These are phyloP conservation scores for Zaprionus capensis DNA, from an alignment of 1,140 invertebrate genomes.

Conservation along the genomic window DNA sequence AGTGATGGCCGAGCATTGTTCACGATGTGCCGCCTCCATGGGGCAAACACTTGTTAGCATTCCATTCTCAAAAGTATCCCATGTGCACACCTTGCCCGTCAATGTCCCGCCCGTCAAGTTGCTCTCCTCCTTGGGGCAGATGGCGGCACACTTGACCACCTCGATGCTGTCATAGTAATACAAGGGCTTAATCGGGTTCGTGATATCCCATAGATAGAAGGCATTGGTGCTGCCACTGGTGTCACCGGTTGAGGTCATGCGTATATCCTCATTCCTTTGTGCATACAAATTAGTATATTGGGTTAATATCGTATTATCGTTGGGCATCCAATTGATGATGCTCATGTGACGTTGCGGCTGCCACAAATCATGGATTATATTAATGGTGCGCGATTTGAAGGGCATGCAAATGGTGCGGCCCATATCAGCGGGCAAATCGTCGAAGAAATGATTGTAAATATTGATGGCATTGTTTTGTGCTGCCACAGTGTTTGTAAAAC, in stretches of 20 bases:
- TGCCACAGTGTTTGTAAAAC: slow-evolving; percentile 85
- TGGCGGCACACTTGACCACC: slow-evolving; percentile 90
- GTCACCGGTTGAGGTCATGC: slow-evolving; percentile 75
- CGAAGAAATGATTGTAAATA: slow-evolving; percentile 94
- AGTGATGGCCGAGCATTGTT: slow-evolving; percentile 88
- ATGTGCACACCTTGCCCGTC: slow-evolving; percentile 92
- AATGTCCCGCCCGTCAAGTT: slow-evolving; percentile 91
- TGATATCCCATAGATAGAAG: slow-evolving; percentile 93
- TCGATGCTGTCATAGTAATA: slow-evolving; percentile 88
- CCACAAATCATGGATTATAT: slow-evolving; percentile 73
- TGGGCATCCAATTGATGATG: slow-evolving; percentile 93
- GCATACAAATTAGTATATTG: slow-evolving; percentile 87
- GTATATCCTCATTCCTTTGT: not conserved
- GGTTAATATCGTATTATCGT: slow-evolving; percentile 90
- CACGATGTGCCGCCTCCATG: slow-evolving; percentile 89
- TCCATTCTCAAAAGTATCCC: slow-evolving; percentile 89
- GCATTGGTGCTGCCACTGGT: slow-evolving; percentile 84
- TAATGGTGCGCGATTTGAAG: slow-evolving; percentile 53
- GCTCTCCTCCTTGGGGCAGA: slow-evolving; percentile 93
- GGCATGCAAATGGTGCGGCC: slow-evolving; percentile 48
- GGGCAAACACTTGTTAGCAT: slow-evolving; percentile 85
- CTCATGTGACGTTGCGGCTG: slow-evolving; percentile 87
- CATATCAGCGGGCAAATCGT: slow-evolving; percentile 84
- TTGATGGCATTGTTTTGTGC: slow-evolving; percentile 95
- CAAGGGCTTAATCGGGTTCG: slow-evolving; percentile 92